These are phyloP conservation scores for Bucorvus abyssinicus DNA, from an alignment of 2,797 vertebrate species.

Conservation along the genomic window DNA sequence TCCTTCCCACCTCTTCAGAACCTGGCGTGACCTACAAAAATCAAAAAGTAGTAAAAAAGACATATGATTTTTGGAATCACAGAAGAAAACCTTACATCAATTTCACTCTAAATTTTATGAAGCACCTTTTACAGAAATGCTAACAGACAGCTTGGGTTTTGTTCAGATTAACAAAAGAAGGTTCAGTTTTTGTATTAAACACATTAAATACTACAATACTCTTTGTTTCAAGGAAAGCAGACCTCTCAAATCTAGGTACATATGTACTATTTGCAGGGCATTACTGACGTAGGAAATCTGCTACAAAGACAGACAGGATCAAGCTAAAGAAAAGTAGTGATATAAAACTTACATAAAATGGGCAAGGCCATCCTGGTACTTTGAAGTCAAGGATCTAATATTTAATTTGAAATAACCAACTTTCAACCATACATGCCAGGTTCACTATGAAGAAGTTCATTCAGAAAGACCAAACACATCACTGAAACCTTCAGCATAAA, in stretches of 20 bases:
- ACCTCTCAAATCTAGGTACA: neutral
- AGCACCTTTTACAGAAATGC: neutral
- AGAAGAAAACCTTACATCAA: neutral
- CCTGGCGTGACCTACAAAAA: constrained; percentile 43
- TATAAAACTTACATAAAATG: neutral
- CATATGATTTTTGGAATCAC: neutral
- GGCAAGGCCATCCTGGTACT: neutral
- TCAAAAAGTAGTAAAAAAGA: neutral
- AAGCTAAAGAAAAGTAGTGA: neutral
- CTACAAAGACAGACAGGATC: neutral
- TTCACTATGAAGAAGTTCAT: neutral
- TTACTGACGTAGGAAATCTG: neutral
- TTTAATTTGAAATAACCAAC: neutral
- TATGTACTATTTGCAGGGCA: neutral
- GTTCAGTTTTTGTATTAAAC: neutral
- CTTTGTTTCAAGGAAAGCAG: neutral
- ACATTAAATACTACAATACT: neutral
- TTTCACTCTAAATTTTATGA: neutral
- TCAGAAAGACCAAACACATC: neutral
- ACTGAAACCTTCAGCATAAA: neutral
- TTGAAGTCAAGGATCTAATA: neutral
- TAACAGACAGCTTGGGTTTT: neutral
- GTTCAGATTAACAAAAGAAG: neutral
- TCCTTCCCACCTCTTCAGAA: constrained; percentile 74
- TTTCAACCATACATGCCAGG: neutral